Conservation (phyloP, 1,140 invertebrate species). For the Papilio glaucus region DNA sequence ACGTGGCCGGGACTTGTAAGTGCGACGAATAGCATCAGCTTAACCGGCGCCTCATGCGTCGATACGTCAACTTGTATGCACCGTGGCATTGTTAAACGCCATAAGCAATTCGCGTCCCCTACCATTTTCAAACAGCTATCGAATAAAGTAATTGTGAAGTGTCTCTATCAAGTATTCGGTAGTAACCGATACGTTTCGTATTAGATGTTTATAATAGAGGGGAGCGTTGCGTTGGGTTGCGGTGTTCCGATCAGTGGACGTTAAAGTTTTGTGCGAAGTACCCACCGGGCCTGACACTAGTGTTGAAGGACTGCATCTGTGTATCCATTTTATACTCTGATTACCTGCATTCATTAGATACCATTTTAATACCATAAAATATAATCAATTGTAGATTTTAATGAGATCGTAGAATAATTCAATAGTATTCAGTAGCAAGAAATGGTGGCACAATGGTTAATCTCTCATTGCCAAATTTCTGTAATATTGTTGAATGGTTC, state of each 20-base stretch:
- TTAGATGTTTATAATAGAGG: not conserved
- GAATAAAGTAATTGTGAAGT: not conserved
- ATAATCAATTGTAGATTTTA: conserved; percentile 45
- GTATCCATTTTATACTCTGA: conserved; percentile 51
- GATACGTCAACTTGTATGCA: conserved; percentile 76
- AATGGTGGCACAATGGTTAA: conserved; percentile 50
- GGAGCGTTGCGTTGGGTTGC: not conserved
- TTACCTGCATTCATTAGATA: conserved; percentile 52
- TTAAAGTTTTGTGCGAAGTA: conserved; percentile 44
- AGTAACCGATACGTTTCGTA: not conserved
- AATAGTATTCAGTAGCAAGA: conserved; percentile 48
- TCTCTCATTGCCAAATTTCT: conserved; percentile 66
- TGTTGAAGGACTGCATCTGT: conserved; percentile 42
- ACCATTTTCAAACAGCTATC: not conserved
- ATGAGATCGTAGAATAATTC: conserved; percentile 39
- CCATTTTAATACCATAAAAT: conserved; percentile 55
- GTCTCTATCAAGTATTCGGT: not conserved
- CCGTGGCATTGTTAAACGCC: conserved; percentile 71
- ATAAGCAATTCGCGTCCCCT: not conserved
- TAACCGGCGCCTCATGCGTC: conserved; percentile 75
- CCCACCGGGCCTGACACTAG: conserved; percentile 44
- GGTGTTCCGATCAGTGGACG: conserved; percentile 32
- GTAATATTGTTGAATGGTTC: conserved; percentile 59
- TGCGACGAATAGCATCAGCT: conserved; percentile 82
- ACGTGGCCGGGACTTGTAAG: conserved; percentile 89